These are phyloP conservation scores for Staurois parvus DNA, from an alignment of 2,797 vertebrate genomes.

Conservation along the genomic window DNA sequence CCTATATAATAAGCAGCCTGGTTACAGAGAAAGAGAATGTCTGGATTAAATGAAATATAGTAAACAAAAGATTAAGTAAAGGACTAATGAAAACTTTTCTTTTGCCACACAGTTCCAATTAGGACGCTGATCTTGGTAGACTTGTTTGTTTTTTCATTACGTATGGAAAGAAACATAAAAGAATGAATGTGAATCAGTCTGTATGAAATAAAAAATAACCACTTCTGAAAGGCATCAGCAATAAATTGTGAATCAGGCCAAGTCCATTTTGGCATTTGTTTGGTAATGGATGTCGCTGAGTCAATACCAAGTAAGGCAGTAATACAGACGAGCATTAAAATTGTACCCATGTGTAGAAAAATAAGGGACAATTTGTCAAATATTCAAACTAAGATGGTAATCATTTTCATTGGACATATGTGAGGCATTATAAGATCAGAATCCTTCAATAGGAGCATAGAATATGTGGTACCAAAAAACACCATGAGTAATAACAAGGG, in stretches of 20 bases:
- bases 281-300: slow-evolving; percentile 52
- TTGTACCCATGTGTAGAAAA: slow-evolving; percentile 38
- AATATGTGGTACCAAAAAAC: slow-evolving; percentile 75
- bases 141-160: slow-evolving; percentile 8
- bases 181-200: slow-evolving; percentile 4
- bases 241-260: background rate
- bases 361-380: slow-evolving; percentile 67
- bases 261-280: background rate
- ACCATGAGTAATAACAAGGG: slow-evolving; percentile 78
- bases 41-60: too few species aligned
- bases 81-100: background rate
- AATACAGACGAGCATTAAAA: slow-evolving; percentile 65
- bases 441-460: slow-evolving; percentile 71
- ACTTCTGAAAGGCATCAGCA: background rate
- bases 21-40: too few species aligned
- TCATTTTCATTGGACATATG: slow-evolving; percentile 74
- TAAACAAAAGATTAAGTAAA: background rate
- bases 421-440: slow-evolving; percentile 76
- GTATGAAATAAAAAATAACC: background rate
- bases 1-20: too few species aligned
- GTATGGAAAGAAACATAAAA: slow-evolving; percentile 11
- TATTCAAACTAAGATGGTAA: slow-evolving; percentile 71
- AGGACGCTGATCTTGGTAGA: background rate
- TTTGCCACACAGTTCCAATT: background rate
- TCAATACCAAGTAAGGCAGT: slow-evolving; percentile 66